Base-by-base conservation (phyloP, 2,888 invertebrate species). In the Eupithecia abbreviata region DNA sequence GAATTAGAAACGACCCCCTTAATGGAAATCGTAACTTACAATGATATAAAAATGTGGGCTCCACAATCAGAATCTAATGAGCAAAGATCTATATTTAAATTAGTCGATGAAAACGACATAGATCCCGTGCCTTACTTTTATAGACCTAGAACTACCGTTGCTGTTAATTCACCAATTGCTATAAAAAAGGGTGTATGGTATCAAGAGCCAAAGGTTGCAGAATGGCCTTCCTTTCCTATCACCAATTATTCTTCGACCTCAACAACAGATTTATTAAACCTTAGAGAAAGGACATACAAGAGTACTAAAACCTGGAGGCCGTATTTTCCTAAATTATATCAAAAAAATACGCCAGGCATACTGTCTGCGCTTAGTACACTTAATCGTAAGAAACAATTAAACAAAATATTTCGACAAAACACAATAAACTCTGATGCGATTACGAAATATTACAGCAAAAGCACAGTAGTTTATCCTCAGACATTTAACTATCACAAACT, bases 221-320 rank as follows among this genome's bases (percentile, higher is more conserved):
- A 47, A 4, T 69, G 69, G 69, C 69, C 69, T 69, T 18, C 47
- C 18, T 69, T 47, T 2, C 45, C 69, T 18, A 5, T 47, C n/a
- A 49, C 69, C 18, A 68, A 30, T 47, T 47, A 69, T 66, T 66
- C 42, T 47, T 2, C 13, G 18, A 69, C n/a, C 18, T 18, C 47
- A 69, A 18, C 69, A 47, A 49, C 68, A 7, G n/a, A 69, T 10
- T 47, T 69, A 47, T 69, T 30, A 10, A 5, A 4, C 15, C 49
- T 15, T 45, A 45, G 41, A 3, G n/a, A 3, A 18, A 43, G 49
- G 43, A 73, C 4, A 49, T 49, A 18, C 12, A 71, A 43, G 58
- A 67, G 49, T 62, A 13, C 65, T 30, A 73, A 15, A 68, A 78
- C 78, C 12, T 78, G 78, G 78, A 76, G 49, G 13, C 74, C 78